Conservation (phyloP, 2,888 invertebrate species). For the Cheilosia impressa region DNA sequence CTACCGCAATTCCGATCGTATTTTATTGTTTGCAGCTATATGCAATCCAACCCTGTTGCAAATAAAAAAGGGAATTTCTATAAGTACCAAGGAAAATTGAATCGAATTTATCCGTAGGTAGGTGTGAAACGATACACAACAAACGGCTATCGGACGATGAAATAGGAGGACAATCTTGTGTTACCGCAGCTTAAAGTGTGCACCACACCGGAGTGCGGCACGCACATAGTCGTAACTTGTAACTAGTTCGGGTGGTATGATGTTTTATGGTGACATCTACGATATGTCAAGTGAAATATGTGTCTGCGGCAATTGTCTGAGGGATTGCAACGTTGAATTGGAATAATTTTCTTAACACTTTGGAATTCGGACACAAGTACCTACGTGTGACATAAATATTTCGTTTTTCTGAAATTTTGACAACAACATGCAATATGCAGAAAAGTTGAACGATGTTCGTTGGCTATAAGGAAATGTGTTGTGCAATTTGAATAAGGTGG, state of each 20-base stretch:
- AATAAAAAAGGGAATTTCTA: constrained; percentile 48
- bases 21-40: constrained; percentile 13
- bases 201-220: constrained; percentile 38
- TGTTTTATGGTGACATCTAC: constrained; percentile 75
- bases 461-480: neutral
- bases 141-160: constrained; percentile 58
- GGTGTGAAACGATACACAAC: constrained; percentile 62
- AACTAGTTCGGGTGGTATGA: constrained; percentile 70
- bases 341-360: constrained; percentile 44
- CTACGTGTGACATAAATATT: constrained; percentile 58
- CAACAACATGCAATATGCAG: constrained; percentile 47
- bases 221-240: constrained; percentile 37
- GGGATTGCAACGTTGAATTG: constrained; percentile 63
- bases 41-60: constrained; percentile 3
- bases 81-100: constrained; percentile 30
- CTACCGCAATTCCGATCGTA: constrained; percentile 3
- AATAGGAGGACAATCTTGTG: constrained; percentile 51
- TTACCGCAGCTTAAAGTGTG: constrained; percentile 26
- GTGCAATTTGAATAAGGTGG: neutral
- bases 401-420: constrained; percentile 63
- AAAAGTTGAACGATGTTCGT: constrained; percentile 16
- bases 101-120: constrained; percentile 58
- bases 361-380: constrained; percentile 50
- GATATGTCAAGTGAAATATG: constrained; percentile 75
- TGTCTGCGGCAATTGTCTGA: constrained; percentile 73